A percentile compares a stretch with the other conserved stretches of the same genome.
Evolutionary conservation across 2,888 invertebrate genomes (phyloP).

Genomic region (Drosophila flavopinicola): DNA sequence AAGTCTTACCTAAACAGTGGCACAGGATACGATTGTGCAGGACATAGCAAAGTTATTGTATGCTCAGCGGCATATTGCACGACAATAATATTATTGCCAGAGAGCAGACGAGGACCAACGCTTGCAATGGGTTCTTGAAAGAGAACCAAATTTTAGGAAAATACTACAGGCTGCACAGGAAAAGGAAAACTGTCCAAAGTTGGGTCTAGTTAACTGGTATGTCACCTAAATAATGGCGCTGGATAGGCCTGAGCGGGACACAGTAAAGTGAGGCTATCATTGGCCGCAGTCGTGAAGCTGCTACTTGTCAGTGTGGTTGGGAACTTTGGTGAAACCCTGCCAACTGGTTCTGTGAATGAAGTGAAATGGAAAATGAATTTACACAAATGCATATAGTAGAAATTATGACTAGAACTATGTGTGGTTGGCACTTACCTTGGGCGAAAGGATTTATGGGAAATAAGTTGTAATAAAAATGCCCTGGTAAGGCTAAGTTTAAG

Average conservation of each 20-base stretch:
- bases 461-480: slow-evolving; percentile 13
- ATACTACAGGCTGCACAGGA: neutral
- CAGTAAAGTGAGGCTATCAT: slow-evolving; percentile 86
- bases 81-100: slow-evolving; percentile 84
- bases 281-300: slow-evolving; percentile 87
- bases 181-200: slow-evolving; percentile 59
- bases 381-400: slow-evolving; percentile 23
- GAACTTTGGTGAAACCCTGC: slow-evolving; percentile 90
- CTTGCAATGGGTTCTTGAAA: slow-evolving; percentile 88
- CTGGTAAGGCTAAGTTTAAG: slow-evolving; percentile 15
- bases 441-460: slow-evolving; percentile 36
- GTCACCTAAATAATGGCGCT: slow-evolving; percentile 87
- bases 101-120: slow-evolving; percentile 87
- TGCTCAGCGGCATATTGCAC: slow-evolving; percentile 69
- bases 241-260: slow-evolving; percentile 90
- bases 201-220: slow-evolving; percentile 22
- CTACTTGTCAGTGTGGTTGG: slow-evolving; percentile 87
- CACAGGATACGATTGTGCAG: slow-evolving; percentile 90
- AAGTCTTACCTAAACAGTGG: slow-evolving; percentile 90
- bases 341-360: slow-evolving; percentile 87
- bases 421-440: slow-evolving; percentile 77
- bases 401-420: slow-evolving; percentile 34
- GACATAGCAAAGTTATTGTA: slow-evolving; percentile 87
- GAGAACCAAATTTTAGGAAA: neutral
- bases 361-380: slow-evolving; percentile 43